Evolutionary conservation across 2,113 vertebrate species (phyloP).

Genomic region (Oryzias javanicus): DNA sequence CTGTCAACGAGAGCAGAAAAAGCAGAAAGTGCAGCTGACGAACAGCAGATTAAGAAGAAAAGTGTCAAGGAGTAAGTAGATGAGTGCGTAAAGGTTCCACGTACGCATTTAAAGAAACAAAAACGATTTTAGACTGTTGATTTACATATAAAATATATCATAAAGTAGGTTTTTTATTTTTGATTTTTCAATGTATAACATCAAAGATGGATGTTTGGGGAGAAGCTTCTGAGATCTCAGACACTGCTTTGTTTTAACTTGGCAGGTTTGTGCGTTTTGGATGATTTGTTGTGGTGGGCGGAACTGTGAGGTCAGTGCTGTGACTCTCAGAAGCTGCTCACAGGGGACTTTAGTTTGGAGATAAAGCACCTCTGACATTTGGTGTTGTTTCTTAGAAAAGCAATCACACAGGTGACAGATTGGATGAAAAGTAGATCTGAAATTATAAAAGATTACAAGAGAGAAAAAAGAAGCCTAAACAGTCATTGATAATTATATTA

Average conservation of each 20-base stretch:
- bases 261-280: slow-evolving; percentile 16
- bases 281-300: slow-evolving; percentile 39
- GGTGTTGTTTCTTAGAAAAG: no score
- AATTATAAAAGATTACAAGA: no score
- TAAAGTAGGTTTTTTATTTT: background rate
- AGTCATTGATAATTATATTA: no score
- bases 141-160: background rate
- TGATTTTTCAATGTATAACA: background rate
- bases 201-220: slow-evolving; percentile 17
- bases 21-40: background rate
- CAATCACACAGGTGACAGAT: no score
- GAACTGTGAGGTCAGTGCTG: background rate
- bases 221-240: slow-evolving; percentile 33
- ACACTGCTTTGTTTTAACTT: slow-evolving; percentile 30
- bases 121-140: background rate
- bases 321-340: slow-evolving; percentile 7
- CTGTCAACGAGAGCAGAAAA: background rate
- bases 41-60: no score
- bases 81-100: no score
- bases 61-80: no score
- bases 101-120: no score
- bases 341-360: background rate
- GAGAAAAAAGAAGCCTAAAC: no score
- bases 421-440: no score
- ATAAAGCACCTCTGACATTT: background rate